Evolutionary conservation across 2,797 vertebrate genomes (phyloP), one percentile per base, ranked within the genome.

Genomic region (Chaunax sp.): DNA sequence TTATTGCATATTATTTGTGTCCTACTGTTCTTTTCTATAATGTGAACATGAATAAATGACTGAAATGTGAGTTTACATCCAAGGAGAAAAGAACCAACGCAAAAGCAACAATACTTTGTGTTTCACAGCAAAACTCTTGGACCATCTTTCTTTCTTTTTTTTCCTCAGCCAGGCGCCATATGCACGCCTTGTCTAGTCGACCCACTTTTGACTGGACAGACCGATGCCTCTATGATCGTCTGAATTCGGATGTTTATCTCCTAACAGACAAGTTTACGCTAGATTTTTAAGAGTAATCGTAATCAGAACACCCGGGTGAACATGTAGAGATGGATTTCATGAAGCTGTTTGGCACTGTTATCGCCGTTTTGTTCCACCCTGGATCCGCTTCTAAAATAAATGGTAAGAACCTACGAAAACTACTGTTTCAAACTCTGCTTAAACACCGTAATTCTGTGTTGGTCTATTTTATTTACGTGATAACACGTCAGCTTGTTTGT

Each of bases 251-350:
- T 41, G 38, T 25, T 70, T 6, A 7, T 20, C 28, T 60, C 7
- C 2, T 1, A 4, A 6, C 19, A 22, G 10, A 20, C 6, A 37
- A 12, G 49, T 70, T 50, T 3, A 33, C 23, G 11, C n/a, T 47
- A 26, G 18, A 10, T 28, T 38, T 44, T 43, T 1, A 30, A 18
- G 12, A 26, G 30, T 16, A 53, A 40, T 51, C 25, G 64, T 3
- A 1, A 46, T 47, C 57, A 20, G 63, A 68, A 81, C 67, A 69
- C 38, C 38, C 43, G 47, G 12, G 77, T 57, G 84, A 93, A 91
- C 90, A 92, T 93, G 93, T 89, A 85, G 89, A 94, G 62, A 95
- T 95, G 94, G 93, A 94, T 87, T 83, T 93, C 33, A 85, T 94
- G 84, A 93, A 53, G 84, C 79, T 94, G 64, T 83, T 95, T 64